phyloP scores from a whole-genome alignment of 2,888 invertebrate genomes.

The Eristalis intricaria region DNA sequence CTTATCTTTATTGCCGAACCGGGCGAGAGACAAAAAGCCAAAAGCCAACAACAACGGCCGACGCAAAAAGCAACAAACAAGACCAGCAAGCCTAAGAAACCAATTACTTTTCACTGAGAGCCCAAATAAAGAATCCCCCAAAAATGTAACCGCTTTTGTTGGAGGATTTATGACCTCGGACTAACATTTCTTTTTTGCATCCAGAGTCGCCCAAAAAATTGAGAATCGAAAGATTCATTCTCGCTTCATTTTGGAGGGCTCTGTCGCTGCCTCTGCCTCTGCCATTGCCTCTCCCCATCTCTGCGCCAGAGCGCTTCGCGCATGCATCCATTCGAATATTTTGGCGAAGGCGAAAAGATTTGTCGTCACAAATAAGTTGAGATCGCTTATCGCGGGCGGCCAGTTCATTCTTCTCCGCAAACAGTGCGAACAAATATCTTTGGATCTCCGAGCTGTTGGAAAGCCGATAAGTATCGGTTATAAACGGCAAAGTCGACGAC shows the following conservation, averaged over 20 bases:
- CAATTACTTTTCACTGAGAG: constrained; percentile 68
- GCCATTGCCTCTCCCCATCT: neutral
- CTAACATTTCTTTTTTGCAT: constrained; percentile 69
- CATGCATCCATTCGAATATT: neutral
- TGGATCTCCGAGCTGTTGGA: constrained; percentile 68
- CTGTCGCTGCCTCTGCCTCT: too few species aligned
- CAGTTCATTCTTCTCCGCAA: constrained; percentile 67
- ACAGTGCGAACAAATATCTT: constrained; percentile 71
- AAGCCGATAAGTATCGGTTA: constrained; percentile 72
- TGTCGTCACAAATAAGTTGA: constrained; percentile 73
- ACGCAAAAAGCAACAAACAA: neutral
- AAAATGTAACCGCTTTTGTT: constrained; percentile 71
- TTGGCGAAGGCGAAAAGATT: constrained; percentile 60
- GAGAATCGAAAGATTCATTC: constrained; percentile 62
- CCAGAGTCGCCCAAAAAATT: constrained; percentile 48
- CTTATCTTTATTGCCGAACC: constrained; percentile 66
- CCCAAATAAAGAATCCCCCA: constrained; percentile 67
- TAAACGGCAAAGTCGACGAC: constrained; percentile 64
- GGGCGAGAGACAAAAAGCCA: constrained; percentile 32
- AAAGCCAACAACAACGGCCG: neutral
- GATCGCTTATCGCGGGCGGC: constrained; percentile 71
- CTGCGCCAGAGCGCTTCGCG: neutral
- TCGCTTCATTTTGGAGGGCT: constrained; percentile 35
- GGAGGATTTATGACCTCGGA: constrained; percentile 69
- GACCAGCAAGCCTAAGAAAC: constrained; percentile 43